Conservation (phyloP, 2,888 invertebrate genomes). For the Tanaodytes sp. region DNA sequence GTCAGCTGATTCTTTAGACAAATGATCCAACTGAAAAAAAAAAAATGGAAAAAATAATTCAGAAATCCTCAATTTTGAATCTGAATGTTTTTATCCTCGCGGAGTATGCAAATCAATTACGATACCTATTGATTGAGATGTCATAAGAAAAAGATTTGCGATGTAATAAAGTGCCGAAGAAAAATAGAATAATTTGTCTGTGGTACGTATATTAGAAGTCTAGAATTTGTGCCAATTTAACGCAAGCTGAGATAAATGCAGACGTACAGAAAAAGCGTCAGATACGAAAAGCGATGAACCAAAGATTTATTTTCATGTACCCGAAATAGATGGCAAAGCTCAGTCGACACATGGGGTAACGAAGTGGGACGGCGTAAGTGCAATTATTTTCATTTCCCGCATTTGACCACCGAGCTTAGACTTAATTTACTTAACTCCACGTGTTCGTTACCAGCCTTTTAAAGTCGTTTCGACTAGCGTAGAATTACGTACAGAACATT, state of each 20-base stretch:
- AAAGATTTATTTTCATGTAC: slow-evolving; percentile 53
- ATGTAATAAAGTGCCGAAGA: too few species aligned
- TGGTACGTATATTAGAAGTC: slow-evolving; percentile 16
- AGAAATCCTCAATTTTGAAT: too few species aligned
- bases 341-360: slow-evolving; percentile 50
- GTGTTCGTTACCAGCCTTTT: too few species aligned
- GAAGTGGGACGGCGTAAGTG: slow-evolving; percentile 58
- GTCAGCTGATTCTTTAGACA: too few species aligned
- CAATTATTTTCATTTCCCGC: slow-evolving; percentile 60
- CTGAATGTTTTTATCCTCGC: too few species aligned
- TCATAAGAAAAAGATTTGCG: too few species aligned
- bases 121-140: too few species aligned
- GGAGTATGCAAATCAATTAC: too few species aligned
- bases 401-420: slow-evolving; percentile 13
- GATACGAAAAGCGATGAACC: slow-evolving; percentile 55
- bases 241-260: slow-evolving; percentile 25
- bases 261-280: slow-evolving; percentile 50
- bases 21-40: too few species aligned
- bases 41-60: too few species aligned
- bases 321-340: slow-evolving; percentile 53
- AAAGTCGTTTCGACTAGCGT: too few species aligned
- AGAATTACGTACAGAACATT: too few species aligned
- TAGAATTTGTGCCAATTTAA: slow-evolving; percentile 47
- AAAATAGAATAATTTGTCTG: slow-evolving; percentile 37
- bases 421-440: slow-evolving; percentile 29